A percentile compares a stretch with the other conserved stretches of the same genome.
Conservation (phyloP, 2,113 vertebrate species). For the Esox niger region DNA sequence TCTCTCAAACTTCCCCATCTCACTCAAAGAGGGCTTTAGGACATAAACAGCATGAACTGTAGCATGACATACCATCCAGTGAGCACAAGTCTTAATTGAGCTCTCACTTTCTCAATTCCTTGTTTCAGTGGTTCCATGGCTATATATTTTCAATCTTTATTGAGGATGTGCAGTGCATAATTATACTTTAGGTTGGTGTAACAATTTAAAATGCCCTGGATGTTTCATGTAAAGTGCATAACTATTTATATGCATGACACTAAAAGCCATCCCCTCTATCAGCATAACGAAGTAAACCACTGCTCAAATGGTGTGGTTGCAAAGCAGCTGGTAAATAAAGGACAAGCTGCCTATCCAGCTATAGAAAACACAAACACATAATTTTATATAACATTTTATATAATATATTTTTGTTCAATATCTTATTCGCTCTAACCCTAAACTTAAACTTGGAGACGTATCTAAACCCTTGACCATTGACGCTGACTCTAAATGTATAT, state of each 20-base stretch:
- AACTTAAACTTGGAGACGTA: no score
- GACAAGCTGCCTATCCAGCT: no score
- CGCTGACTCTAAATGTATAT: no score
- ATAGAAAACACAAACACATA: no score
- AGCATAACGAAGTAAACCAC: no score
- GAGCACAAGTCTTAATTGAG: conserved; percentile 50
- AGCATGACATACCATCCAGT: conserved; percentile 44
- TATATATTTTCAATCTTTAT: not conserved
- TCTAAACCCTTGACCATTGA: no score
- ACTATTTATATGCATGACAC: not conserved
- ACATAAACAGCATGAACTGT: conserved; percentile 60
- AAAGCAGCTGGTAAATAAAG: no score
- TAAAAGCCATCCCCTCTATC: no score
- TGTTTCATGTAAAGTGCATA: not conserved
- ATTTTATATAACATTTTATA: no score
- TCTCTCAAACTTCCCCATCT: not conserved
- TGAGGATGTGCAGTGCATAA: not conserved
- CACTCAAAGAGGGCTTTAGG: conserved; percentile 42
- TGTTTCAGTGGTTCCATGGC: conserved; percentile 16
- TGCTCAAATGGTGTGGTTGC: no score
- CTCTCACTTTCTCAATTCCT: conserved; percentile 33
- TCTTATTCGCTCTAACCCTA: no score
- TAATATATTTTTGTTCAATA: no score
- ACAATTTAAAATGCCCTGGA: not conserved
- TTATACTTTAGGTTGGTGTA: not conserved